Evolutionary conservation across 2,888 invertebrate species (phyloP), one percentile per base, ranked within the genome.

Genomic region (Hirtodrosophila histrioides): DNA sequence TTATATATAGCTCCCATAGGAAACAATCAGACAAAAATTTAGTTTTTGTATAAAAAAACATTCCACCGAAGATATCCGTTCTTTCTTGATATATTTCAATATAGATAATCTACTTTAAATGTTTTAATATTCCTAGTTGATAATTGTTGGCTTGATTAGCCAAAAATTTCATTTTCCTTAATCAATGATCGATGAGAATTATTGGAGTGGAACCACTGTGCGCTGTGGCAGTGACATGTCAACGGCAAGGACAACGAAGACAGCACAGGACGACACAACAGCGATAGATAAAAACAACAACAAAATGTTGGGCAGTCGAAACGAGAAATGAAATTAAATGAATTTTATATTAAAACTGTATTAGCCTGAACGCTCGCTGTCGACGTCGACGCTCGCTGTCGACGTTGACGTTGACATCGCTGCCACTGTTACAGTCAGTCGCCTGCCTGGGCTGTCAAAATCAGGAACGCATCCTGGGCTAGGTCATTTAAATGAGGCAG

Each of bases 301-400:
- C 17, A 57, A 31, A 12, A 31, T 64, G 63, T 68, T 72, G 78
- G 72, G 48, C 74, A 79, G 44, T 74, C 68, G 66, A 72, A 77
- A 66, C 55, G 61, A 74, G 58, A 74, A 81, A 85, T 69, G 60
- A 88, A 83, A 77, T 69, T 27, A 61, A 80, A 43, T 65, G 65
- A 78, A 75, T 70, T 83, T 77, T 75, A 75, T 83, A 88, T 78
- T 83, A 78, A 88, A 89, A 86, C 63, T 78, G 88, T 75, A 88
- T 89, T 86, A 75, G 70, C 61, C 33, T 11, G 57, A 65, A 37
- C 6, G 49, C 6, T 7, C 33, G 51, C 49, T 62, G 53, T 33
- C 31, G 11, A 61, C 48, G 48, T 43, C 49, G 23, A 45, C 39
- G 8, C 3, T 10, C 23, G 46, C 17, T 54, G 57, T 9, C 23